phyloP scores from a whole-genome alignment of 2,797 vertebrate genomes.

The Enteromius thamalakanensis region DNA sequence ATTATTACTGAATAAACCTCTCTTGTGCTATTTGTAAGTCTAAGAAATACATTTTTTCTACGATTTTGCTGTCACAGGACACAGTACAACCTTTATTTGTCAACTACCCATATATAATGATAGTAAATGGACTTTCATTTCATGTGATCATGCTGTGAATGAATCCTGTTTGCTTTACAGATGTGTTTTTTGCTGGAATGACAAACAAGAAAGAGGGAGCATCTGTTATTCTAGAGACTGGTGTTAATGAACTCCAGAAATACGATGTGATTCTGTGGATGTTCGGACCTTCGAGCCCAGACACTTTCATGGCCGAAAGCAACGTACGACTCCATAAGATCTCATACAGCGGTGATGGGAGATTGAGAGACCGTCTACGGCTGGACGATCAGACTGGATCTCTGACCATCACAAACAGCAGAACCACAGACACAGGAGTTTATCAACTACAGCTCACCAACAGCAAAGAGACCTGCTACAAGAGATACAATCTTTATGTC shows the following conservation, averaged over 20 bases:
- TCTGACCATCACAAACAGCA: background rate
- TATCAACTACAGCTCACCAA: slow-evolving; percentile 5
- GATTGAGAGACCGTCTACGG: background rate
- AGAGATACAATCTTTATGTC: background rate
- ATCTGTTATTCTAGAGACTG: background rate
- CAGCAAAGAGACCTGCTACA: background rate
- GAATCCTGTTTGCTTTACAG: background rate
- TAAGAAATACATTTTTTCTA: no score
- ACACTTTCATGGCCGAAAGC: background rate
- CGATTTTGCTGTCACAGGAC: no score
- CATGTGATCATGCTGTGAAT: background rate
- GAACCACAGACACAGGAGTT: slow-evolving; percentile 1
- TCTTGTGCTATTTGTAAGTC: no score
- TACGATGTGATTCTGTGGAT: background rate
- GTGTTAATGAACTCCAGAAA: background rate
- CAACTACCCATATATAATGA: no score
- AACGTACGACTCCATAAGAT: background rate
- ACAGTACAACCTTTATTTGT: no score
- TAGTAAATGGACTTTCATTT: no score
- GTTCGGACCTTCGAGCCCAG: background rate
- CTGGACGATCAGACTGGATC: background rate
- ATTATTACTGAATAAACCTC: no score
- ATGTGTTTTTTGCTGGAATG: slow-evolving; percentile 25
- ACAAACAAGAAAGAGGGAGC: background rate
- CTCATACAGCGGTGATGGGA: background rate